Percentiles rank a stretch among this genome's conserved stretches.
Conservation (phyloP, 2,797 vertebrate species). For the Phrynocephalus vlangalii region DNA sequence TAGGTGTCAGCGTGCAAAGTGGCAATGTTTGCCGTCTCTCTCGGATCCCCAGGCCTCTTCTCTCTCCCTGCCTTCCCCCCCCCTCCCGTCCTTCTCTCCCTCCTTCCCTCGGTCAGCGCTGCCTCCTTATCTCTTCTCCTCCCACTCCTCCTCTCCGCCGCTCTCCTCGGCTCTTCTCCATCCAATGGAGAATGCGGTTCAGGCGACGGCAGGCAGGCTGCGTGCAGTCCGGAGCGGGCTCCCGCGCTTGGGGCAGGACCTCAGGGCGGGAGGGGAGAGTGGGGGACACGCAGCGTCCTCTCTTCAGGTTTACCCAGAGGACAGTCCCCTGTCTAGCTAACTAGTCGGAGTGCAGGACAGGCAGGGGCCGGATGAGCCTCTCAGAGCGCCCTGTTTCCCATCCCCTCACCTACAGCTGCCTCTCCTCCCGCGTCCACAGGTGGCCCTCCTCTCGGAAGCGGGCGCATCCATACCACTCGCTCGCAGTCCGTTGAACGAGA, state of each 20-base stretch:
- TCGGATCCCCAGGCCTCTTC: conserved; percentile 52
- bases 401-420: background rate
- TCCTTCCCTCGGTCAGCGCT: conserved; percentile 4
- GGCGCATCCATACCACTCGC: background rate
- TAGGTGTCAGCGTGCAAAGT: conserved; percentile 75
- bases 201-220: background rate
- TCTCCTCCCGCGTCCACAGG: background rate
- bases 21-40: conserved; percentile 68
- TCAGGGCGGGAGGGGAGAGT: background rate
- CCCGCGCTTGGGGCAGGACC: background rate
- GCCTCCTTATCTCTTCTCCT: background rate
- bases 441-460: background rate
- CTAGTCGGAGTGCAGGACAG: too few relatives aligned
- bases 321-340: too few relatives aligned
- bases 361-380: background rate
- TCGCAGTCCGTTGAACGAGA: background rate
- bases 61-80: background rate
- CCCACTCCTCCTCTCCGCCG: background rate
- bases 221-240: background rate
- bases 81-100: background rate
- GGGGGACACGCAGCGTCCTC: too few relatives aligned
- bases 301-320: background rate
- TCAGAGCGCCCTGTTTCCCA: background rate
- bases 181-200: background rate
- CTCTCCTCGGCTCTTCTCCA: background rate